Evolutionary conservation across 2,888 invertebrate species (phyloP), one percentile per base, ranked within the genome.

Genomic region (Parnassius glacialis): DNA sequence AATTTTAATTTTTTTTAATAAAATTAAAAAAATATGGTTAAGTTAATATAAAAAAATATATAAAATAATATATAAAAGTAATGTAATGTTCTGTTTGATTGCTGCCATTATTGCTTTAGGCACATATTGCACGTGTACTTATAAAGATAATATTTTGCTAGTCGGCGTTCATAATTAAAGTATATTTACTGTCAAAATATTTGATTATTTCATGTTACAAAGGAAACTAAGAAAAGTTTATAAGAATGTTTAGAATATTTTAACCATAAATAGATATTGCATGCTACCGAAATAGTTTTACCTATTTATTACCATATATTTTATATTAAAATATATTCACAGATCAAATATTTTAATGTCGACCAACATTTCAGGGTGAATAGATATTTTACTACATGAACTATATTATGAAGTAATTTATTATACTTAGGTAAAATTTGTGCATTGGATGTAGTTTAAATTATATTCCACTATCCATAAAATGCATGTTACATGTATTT

Each of bases 301-400:
- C 13, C 10, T 43, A 10, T 42, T 57, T 16, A 25, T 41, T 13
- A 47, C 1, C 10, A 10, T 43, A 34, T 34, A 34, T 34, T 12
- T 16, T 44, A 45, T 25, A 25, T 12, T 44, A 55, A 11, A 47
- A 56, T 34, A 25, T 42, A 41, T 50, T 54, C 54, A 44, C 43
- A 56, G 9, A 52, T 53, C 13, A 44, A 13, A 16, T 53, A 44
- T 53, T 53, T 59, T 53, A 59, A 59, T 25, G 11, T 51, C 41
- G 59, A 59, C 59, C 59, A 59, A 59, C 47, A 47, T 52, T 53
- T 59, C 59, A 59, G 59, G 59, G 59, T 59, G 52, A 41, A 52
- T 47, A 57, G n/a, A 52, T 52, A 2, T 16, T 52, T 52, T 45
- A 59, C n/a, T 45, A 59, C 25, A 43, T 43, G 9, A 41, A 52